phyloP scores from a whole-genome alignment of 2,888 invertebrate genomes.

The Acanthosepion esculentum region DNA sequence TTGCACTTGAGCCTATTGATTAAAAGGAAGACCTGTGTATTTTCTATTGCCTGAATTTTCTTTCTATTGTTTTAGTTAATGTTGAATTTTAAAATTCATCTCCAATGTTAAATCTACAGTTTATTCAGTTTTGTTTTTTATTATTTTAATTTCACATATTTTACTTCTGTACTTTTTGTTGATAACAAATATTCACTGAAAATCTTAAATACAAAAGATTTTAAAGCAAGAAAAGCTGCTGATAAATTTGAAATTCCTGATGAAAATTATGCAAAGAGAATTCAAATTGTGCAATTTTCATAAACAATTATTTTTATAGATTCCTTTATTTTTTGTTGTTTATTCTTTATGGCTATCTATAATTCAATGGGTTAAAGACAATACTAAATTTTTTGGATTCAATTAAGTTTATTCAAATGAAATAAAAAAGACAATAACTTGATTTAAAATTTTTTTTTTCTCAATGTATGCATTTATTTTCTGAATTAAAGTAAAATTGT shows the following conservation, averaged over 20 bases:
- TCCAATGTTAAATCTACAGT: background rate
- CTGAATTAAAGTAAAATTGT: background rate
- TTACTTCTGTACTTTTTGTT: background rate
- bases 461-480: no score
- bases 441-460: background rate
- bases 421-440: background rate
- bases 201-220: background rate
- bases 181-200: background rate
- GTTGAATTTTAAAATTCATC: background rate
- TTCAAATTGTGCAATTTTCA: background rate
- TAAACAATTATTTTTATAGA: background rate
- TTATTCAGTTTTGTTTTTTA: background rate
- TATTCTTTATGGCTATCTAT: background rate
- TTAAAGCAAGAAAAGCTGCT: background rate
- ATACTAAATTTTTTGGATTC: background rate
- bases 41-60: background rate
- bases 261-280: background rate
- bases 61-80: background rate
- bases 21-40: background rate
- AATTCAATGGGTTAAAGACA: background rate
- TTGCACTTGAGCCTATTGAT: background rate
- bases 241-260: no score
- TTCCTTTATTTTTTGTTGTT: background rate
- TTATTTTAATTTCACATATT: background rate
- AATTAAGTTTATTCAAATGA: background rate